phyloP scores from a whole-genome alignment of 2,888 invertebrate species.

The Nomada lathburiana region DNA sequence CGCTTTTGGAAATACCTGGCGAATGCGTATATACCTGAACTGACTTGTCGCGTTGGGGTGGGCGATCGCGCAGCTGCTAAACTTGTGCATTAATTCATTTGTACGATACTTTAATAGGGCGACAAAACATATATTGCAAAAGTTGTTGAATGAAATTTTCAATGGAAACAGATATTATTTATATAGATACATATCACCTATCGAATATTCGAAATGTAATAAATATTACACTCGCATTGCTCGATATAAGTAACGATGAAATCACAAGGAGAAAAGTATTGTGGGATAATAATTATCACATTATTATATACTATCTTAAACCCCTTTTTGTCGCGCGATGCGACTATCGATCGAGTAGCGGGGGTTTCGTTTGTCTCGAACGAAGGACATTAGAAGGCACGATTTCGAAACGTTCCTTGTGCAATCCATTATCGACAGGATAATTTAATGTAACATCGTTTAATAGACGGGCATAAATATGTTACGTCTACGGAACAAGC shows the following conservation, averaged over 20 bases:
- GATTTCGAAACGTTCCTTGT: constrained; percentile 7
- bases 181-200: too few species aligned
- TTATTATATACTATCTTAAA: neutral
- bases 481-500: constrained; percentile 34
- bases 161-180: too few species aligned
- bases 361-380: neutral
- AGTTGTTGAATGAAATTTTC: neutral
- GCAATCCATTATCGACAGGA: constrained; percentile 15
- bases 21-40: constrained; percentile 59
- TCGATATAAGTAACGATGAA: too few species aligned
- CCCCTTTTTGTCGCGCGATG: neutral
- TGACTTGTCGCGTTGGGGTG: constrained; percentile 55
- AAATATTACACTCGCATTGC: too few species aligned
- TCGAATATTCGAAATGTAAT: too few species aligned
- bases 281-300: too few species aligned
- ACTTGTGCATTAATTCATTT: too few species aligned
- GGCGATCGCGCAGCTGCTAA: neutral
- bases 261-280: neutral
- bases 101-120: too few species aligned
- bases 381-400: neutral
- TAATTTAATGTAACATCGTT: constrained; percentile 24
- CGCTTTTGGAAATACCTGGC: constrained; percentile 48
- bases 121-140: neutral
- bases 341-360: constrained; percentile 19
- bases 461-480: constrained; percentile 38